These are phyloP conservation scores for Geotrypetes seraphini DNA, from an alignment of 2,797 vertebrate genomes.

Conservation along the genomic window DNA sequence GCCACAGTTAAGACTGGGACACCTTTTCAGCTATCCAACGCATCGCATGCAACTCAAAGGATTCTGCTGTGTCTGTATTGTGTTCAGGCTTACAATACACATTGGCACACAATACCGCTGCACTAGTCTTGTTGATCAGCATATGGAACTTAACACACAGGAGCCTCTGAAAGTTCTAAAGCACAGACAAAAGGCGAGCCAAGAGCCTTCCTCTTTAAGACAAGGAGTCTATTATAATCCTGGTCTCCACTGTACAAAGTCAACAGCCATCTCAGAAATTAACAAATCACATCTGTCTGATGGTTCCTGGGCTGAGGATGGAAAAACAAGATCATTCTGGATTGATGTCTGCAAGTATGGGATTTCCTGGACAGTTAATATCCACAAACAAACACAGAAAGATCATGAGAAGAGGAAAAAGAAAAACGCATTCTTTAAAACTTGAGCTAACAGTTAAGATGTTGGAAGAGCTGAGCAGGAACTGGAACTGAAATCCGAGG, in stretches of 20 bases:
- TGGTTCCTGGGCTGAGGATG: constrained; percentile 55
- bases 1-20: constrained; percentile 43
- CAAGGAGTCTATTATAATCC: no score
- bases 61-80: constrained; percentile 38
- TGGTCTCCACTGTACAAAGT: no score
- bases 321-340: constrained; percentile 60
- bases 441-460: constrained; percentile 51
- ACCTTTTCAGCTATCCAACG: constrained; percentile 42
- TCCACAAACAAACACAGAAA: constrained; percentile 60
- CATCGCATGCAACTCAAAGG: constrained; percentile 49
- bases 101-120: constrained; percentile 49
- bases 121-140: constrained; percentile 49
- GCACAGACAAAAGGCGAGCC: constrained; percentile 40
- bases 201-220: constrained; percentile 36
- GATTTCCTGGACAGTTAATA: constrained; percentile 69
- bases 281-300: constrained; percentile 62
- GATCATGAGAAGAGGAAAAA: constrained; percentile 35
- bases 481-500: constrained; percentile 52
- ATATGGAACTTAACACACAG: constrained; percentile 39
- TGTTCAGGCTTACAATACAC: constrained; percentile 45
- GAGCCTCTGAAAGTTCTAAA: constrained; percentile 44
- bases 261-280: constrained; percentile 34
- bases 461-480: constrained; percentile 55
- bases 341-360: constrained; percentile 62
- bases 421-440: constrained; percentile 56